Evolutionary conservation across 2,113 vertebrate species (phyloP).

Genomic region (Istiophorus platypterus): DNA sequence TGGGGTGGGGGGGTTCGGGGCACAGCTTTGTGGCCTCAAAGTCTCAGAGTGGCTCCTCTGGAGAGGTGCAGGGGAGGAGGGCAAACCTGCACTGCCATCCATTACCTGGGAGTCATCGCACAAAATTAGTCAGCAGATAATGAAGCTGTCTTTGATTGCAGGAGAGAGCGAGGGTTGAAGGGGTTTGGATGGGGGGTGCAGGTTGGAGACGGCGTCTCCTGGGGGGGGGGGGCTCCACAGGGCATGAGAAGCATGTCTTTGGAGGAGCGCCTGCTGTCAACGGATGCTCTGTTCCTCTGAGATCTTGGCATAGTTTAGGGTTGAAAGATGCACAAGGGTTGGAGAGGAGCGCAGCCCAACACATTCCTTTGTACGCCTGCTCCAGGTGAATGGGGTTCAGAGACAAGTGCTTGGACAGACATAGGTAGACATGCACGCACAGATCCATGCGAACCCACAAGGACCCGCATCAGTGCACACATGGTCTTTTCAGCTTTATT

Average conservation of each 20-base stretch:
- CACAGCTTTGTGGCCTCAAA: slow-evolving; percentile 77
- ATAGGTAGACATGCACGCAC: background rate
- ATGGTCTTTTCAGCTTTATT: background rate
- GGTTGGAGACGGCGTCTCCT: slow-evolving; percentile 26
- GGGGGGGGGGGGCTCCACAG: slow-evolving; percentile 67
- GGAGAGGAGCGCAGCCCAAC: slow-evolving; percentile 47
- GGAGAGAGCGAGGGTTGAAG: slow-evolving; percentile 31
- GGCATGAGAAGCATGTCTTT: slow-evolving; percentile 81
- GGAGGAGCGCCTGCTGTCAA: slow-evolving; percentile 77
- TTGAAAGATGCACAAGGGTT: slow-evolving; percentile 74
- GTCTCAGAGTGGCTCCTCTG: slow-evolving; percentile 67
- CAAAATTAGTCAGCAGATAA: slow-evolving; percentile 88
- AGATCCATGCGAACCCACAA: background rate
- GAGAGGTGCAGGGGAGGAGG: slow-evolving; percentile 52
- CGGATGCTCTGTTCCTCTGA: slow-evolving; percentile 75
- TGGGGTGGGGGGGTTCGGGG: background rate
- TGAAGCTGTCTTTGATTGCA: slow-evolving; percentile 88
- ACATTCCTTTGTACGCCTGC: slow-evolving; percentile 68
- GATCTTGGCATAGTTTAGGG: slow-evolving; percentile 71
- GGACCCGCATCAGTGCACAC: background rate
- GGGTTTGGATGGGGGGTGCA: slow-evolving; percentile 22
- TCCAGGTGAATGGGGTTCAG: slow-evolving; percentile 68
- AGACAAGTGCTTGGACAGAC: slow-evolving; percentile 45
- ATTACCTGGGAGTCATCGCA: slow-evolving; percentile 86
- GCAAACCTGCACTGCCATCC: slow-evolving; percentile 69